Percentiles rank a stretch among this genome's conserved stretches.
These are phyloP conservation scores for Octodon degus DNA, from an alignment of 2,113 vertebrate species.

Conservation along the genomic window DNA sequence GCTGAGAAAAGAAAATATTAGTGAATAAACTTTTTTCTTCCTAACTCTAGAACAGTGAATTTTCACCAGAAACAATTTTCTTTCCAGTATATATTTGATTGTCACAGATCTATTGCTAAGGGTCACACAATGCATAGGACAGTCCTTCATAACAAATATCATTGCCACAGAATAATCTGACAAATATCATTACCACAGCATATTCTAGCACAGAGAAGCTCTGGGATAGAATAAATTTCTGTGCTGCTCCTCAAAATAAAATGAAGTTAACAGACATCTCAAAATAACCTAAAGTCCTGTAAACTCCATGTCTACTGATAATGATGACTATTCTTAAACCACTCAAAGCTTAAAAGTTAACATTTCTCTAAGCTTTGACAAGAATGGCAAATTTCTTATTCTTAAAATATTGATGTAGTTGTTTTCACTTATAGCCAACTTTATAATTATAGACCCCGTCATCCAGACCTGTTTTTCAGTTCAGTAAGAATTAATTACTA, in stretches of 20 bases:
- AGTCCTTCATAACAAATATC: neutral
- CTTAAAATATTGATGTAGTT: neutral
- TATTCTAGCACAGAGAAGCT: neutral
- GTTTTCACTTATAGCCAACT: neutral
- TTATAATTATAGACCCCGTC: neutral
- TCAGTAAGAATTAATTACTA: constrained; percentile 27
- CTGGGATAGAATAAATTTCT: neutral
- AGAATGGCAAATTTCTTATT: neutral
- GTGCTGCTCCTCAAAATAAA: neutral
- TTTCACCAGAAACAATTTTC: neutral
- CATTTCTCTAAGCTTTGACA: neutral
- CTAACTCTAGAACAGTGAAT: neutral
- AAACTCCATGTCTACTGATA: neutral
- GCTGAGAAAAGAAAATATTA: neutral
- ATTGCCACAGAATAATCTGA: neutral
- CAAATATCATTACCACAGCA: neutral
- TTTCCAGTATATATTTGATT: neutral
- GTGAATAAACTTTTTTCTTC: neutral
- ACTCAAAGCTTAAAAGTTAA: neutral
- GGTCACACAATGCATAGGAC: neutral
- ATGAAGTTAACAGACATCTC: neutral
- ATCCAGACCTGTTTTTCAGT: neutral
- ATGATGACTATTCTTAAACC: neutral
- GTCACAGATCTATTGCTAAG: neutral
- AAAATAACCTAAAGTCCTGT: neutral